These are phyloP conservation scores for Spodoptera littoralis DNA, from an alignment of 2,888 invertebrate species.

Conservation along the genomic window DNA sequence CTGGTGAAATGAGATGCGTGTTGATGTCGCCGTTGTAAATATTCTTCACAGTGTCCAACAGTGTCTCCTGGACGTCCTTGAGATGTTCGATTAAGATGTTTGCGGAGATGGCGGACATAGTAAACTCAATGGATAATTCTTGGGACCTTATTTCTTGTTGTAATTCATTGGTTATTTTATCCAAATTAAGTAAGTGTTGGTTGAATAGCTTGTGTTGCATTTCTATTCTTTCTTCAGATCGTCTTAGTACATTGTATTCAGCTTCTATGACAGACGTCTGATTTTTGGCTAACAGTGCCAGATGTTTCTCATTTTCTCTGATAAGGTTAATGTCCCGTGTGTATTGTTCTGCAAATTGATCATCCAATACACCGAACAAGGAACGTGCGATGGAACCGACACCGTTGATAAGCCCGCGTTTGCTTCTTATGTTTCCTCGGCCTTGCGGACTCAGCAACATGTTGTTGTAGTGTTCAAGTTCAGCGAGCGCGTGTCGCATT, in stretches of 20 bases:
- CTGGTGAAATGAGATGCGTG: too few species aligned
- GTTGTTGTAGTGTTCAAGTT: conserved; percentile 6
- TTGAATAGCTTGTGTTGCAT: too few species aligned
- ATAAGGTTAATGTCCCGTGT: conserved; percentile 1
- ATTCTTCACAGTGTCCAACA: too few species aligned
- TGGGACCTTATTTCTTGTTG: too few species aligned
- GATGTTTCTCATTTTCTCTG: conserved; percentile 31
- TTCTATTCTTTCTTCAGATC: conserved; percentile 17
- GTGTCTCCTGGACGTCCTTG: too few species aligned
- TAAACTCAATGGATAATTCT: too few species aligned
- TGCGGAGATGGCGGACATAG: too few species aligned
- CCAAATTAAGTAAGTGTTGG: too few species aligned
- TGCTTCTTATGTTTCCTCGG: not conserved
- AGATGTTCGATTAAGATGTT: too few species aligned
- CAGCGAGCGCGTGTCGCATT: too few species aligned
- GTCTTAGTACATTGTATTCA: conserved; percentile 35
- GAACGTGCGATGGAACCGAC: conserved; percentile 6
- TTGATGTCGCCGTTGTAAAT: too few species aligned
- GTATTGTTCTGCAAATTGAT: conserved; percentile 8
- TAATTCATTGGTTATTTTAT: too few species aligned
- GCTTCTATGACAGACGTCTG: conserved; percentile 49
- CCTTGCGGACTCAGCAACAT: conserved; percentile 14
- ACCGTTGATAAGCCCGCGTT: conserved; percentile 10
- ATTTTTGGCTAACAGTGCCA: conserved; percentile 37
- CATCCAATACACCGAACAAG: conserved; percentile 8